Evolutionary conservation across 2,888 invertebrate genomes (phyloP).

Genomic region (Stratiomys singularior): DNA sequence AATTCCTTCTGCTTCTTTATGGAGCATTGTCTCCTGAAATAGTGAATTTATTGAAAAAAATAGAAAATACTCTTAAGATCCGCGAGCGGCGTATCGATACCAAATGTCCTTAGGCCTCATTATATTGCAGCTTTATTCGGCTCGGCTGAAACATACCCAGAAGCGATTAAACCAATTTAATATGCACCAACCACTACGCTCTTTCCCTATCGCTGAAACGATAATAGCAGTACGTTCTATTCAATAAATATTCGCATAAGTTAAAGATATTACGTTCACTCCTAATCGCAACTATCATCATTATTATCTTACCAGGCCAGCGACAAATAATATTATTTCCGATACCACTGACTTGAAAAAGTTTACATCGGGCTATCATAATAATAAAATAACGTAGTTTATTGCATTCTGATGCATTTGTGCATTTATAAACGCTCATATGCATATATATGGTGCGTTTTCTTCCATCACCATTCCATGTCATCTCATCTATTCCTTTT

Average conservation of each 20-base stretch:
- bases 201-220: no score
- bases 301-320: neutral
- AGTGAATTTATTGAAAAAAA: no score
- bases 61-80: no score
- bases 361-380: neutral
- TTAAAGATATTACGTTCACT: neutral
- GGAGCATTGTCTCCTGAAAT: no score
- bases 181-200: no score
- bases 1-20: no score
- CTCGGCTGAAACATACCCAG: no score
- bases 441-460: neutral
- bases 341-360: neutral
- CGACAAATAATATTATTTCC: neutral
- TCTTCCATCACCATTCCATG: neutral
- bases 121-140: no score
- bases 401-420: neutral
- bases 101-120: no score
- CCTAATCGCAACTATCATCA: constrained; percentile 8
- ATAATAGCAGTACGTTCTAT: no score
- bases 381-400: neutral
- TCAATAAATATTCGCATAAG: neutral
- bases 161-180: no score
- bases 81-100: no score
- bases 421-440: neutral
- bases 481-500: neutral